Conservation (phyloP, 2,113 vertebrate genomes). For the Panthera uncia region DNA sequence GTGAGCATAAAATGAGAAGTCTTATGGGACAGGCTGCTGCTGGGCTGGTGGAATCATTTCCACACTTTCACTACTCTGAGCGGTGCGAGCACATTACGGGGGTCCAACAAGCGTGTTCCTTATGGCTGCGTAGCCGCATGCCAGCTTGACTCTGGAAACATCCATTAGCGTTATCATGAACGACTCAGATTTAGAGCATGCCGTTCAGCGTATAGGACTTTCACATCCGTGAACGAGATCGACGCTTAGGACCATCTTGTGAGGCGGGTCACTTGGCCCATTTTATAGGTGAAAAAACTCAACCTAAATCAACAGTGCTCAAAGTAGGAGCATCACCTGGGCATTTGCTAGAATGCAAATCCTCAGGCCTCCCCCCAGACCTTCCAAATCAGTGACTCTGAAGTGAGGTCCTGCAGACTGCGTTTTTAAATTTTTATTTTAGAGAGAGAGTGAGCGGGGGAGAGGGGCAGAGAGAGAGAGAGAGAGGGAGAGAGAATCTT, state of each 20-base stretch:
- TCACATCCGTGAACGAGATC: fast-evolving
- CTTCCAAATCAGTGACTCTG: background rate
- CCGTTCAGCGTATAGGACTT: fast-evolving
- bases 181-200: fast-evolving
- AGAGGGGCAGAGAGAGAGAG: too few species aligned
- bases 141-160: background rate
- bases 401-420: too few species aligned
- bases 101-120: fast-evolving
- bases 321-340: background rate
- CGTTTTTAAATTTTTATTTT: too few species aligned
- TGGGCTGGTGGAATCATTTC: fast-evolving
- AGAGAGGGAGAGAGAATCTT: too few species aligned
- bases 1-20: background rate
- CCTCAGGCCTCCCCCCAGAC: background rate
- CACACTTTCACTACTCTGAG: background rate
- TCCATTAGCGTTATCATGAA: background rate
- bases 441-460: too few species aligned
- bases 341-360: background rate
- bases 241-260: too few species aligned
- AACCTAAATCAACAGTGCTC: background rate
- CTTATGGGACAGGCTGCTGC: background rate
- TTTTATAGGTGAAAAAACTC: background rate
- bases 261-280: fast-evolving
- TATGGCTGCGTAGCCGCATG: fast-evolving
- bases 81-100: background rate